Evolutionary conservation across 2,113 vertebrate species (phyloP).

Genomic region (Megatriorchis doriae): DNA sequence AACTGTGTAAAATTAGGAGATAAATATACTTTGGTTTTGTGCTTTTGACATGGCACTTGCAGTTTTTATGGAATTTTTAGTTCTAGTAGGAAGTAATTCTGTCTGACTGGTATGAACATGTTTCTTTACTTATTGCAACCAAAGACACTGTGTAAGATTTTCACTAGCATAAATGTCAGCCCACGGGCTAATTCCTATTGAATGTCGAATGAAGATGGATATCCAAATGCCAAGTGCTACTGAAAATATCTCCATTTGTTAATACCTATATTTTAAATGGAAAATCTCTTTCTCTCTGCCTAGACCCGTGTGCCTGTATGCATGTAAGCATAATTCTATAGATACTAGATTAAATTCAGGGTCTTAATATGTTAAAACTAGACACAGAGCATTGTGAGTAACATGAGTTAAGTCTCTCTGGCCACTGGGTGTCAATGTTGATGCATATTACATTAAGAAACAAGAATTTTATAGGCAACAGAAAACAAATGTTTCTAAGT

Average conservation of each 20-base stretch:
- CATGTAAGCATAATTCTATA: neutral
- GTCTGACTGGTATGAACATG: neutral
- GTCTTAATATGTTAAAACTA: neutral
- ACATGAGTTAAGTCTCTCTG: neutral
- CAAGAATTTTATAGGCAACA: constrained; percentile 25
- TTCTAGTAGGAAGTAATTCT: neutral
- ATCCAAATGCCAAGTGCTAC: neutral
- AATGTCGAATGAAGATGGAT: neutral
- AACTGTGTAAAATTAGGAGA: neutral
- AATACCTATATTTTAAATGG: neutral
- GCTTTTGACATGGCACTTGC: neutral
- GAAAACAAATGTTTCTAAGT: neutral
- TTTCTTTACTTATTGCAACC: neutral
- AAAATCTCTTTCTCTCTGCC: neutral
- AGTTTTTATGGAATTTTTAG: neutral
- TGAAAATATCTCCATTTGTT: neutral
- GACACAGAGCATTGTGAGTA: neutral
- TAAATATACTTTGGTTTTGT: neutral
- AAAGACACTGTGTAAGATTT: neutral
- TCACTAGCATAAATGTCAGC: neutral
- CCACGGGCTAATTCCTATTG: neutral
- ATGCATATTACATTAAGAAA: neutral
- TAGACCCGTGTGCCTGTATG: neutral
- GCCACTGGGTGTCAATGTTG: constrained; percentile 21
- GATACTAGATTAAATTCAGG: neutral